Conservation (phyloP, 2,113 vertebrate species). For the Calidris pygmaea region DNA sequence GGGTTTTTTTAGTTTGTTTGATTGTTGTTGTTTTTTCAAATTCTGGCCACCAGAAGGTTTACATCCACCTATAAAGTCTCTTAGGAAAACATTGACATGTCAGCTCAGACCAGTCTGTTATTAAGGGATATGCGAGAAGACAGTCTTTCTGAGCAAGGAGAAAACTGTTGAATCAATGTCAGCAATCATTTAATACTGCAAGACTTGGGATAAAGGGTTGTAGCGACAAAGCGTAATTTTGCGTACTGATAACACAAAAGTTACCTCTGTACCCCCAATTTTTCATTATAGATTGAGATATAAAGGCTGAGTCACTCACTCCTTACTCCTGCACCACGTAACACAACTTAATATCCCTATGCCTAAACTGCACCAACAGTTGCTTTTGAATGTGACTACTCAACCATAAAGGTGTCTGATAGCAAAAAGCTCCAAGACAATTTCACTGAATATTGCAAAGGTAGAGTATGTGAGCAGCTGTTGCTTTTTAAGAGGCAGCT, state of each 20-base stretch:
- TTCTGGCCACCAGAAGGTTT: background rate
- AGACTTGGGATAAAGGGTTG: background rate
- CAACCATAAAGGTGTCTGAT: background rate
- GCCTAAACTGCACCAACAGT: background rate
- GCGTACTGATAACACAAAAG: background rate
- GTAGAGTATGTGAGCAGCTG: background rate
- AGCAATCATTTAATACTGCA: background rate
- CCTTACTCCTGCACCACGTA: background rate
- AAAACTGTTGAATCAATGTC: background rate
- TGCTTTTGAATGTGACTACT: background rate
- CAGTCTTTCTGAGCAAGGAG: background rate
- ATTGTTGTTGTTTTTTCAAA: background rate
- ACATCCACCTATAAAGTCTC: background rate
- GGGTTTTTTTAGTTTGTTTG: background rate
- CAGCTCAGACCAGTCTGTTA: background rate
- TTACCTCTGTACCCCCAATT: background rate
- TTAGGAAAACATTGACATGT: accelerated
- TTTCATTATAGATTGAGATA: background rate
- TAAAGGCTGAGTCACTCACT: background rate
- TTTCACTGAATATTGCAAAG: background rate
- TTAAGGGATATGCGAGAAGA: background rate
- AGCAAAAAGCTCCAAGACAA: background rate
- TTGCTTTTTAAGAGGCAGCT: background rate
- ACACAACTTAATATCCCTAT: background rate
- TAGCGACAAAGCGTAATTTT: accelerated